Conservation (phyloP, 2,797 vertebrate genomes). For the Myripristis jacobus region DNA sequence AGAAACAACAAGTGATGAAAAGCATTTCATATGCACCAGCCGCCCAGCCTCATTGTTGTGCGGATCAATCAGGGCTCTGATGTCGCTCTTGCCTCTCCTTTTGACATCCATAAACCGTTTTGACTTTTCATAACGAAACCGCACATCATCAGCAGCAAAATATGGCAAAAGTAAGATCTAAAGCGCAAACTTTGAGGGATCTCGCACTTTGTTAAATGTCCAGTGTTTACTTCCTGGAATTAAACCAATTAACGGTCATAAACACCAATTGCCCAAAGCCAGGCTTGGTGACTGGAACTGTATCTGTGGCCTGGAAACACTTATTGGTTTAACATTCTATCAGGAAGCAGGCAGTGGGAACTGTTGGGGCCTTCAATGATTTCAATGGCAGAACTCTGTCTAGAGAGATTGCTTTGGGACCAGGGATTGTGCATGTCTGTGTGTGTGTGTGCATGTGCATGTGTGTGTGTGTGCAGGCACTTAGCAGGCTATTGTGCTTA, state of each 20-base stretch:
- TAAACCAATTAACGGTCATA: too few relatives aligned
- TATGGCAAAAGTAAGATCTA: too few relatives aligned
- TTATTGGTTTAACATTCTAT: slow-evolving; percentile 2
- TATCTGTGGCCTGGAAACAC: background rate
- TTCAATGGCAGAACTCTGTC: slow-evolving; percentile 19
- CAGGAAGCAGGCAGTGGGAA: slow-evolving; percentile 18
- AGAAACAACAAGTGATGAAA: background rate
- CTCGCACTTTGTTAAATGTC: background rate
- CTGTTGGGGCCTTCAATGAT: slow-evolving; percentile 9
- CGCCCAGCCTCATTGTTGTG: slow-evolving; percentile 98
- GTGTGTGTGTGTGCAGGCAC: slow-evolving; percentile 24
- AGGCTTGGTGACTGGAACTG: background rate
- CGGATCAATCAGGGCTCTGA: slow-evolving; percentile 93
- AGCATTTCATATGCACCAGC: slow-evolving; percentile 84
- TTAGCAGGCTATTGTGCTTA: slow-evolving; percentile 42
- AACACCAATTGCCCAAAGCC: too few relatives aligned
- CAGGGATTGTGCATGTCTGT: background rate
- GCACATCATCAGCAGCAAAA: slow-evolving; percentile 87
- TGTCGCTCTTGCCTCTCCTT: slow-evolving; percentile 95
- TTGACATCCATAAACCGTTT: slow-evolving; percentile 98
- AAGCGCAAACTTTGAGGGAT: too few relatives aligned
- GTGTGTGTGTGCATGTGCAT: background rate
- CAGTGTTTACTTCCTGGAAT: background rate
- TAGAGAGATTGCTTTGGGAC: slow-evolving; percentile 17
- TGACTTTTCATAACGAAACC: slow-evolving; percentile 97